Conservation (phyloP, 2,113 vertebrate species). For the Ceyx melanurus region DNA sequence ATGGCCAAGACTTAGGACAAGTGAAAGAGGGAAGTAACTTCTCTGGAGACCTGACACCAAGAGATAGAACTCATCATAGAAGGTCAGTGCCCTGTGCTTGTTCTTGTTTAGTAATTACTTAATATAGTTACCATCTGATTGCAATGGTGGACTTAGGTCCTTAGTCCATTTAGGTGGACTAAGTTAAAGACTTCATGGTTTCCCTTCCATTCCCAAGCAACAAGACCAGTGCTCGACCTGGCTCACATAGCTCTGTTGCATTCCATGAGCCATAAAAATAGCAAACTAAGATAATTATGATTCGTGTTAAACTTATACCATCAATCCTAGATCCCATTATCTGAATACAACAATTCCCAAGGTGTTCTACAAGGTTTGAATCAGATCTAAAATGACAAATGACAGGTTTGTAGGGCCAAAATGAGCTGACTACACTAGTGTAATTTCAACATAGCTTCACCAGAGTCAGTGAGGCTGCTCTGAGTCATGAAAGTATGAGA, state of each 20-base stretch:
- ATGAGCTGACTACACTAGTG: background rate
- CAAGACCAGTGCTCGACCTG: background rate
- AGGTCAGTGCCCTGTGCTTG: background rate
- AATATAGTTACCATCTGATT: background rate
- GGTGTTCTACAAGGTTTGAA: background rate
- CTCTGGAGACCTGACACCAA: background rate
- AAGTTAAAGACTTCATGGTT: background rate
- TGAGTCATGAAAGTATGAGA: background rate
- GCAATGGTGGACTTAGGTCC: background rate
- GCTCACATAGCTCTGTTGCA: background rate
- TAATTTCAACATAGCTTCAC: background rate
- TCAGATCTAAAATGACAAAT: background rate
- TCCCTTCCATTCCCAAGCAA: background rate
- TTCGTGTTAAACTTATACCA: slow-evolving; percentile 7
- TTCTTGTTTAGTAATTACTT: background rate
- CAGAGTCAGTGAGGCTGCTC: background rate
- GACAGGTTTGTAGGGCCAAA: slow-evolving; percentile 15
- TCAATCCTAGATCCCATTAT: background rate
- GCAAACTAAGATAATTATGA: background rate
- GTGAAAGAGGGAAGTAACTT: background rate
- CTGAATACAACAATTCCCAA: slow-evolving; percentile 3
- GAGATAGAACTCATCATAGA: background rate
- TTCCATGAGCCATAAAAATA: slow-evolving; percentile 1
- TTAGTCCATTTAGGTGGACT: background rate
- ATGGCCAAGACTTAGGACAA: background rate